phyloP scores from a whole-genome alignment of 2,797 vertebrate genomes.

The Crypturellus tataupa region DNA sequence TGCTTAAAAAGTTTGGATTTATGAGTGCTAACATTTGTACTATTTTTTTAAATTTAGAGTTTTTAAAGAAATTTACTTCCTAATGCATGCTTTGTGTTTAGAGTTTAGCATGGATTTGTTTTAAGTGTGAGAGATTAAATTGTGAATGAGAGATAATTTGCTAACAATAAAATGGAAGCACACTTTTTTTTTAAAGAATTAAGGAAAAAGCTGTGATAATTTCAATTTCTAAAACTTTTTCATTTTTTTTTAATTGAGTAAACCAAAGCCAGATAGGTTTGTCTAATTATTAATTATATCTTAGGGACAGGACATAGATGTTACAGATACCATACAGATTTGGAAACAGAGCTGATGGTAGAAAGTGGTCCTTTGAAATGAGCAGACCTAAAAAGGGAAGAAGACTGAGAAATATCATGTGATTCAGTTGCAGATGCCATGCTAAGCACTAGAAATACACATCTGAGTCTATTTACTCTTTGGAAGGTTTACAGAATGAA shows the following conservation, averaged over 20 bases:
- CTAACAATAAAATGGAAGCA: neutral
- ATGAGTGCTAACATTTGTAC: neutral
- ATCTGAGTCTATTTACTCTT: neutral
- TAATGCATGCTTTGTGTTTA: neutral
- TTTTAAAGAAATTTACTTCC: neutral
- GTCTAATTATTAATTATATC: neutral
- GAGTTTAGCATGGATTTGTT: neutral
- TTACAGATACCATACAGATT: no score
- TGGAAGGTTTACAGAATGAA: neutral
- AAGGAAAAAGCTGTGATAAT: neutral
- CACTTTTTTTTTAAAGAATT: neutral
- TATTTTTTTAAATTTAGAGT: neutral
- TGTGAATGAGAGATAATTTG: neutral
- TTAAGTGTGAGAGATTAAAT: neutral
- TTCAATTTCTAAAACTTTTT: neutral
- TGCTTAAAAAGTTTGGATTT: neutral
- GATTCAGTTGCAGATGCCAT: neutral
- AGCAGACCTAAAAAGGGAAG: neutral
- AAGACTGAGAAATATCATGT: neutral
- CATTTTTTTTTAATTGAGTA: neutral
- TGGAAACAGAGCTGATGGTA: neutral
- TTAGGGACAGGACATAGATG: neutral
- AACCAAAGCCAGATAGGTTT: neutral
- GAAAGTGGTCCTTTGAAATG: neutral
- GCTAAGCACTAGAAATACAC: neutral